Base-by-base conservation (phyloP, 1,140 invertebrate genomes). In the Frieseomelitta varia region DNA sequence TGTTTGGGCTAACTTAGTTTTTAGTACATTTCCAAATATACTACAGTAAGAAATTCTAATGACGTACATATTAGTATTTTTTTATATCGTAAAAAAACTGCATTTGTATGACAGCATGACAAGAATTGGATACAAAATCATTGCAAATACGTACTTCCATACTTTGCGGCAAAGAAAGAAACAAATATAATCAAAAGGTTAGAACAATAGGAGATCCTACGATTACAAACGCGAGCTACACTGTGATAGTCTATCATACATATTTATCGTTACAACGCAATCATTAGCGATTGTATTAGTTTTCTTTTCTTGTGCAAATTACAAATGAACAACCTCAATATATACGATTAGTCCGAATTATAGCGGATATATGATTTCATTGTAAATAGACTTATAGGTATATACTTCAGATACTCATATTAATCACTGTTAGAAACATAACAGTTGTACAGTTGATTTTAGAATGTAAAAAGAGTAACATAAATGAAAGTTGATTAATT, bases 221-320 rank as follows among this genome's bases (percentile, higher is more conserved):
- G 34, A n/a, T 76, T 79, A 84, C 71, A 84, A 79, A 84, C 85
- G 63, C 61, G 81, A 86, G 76, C 81, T 86, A 78, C 85, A 84
- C 85, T 86, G 85, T 86, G 85, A 86, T 86, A 86, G 85, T 86
- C 80, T 79, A 69, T 84, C 85, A 71, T 79, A 84, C 53, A 63
- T 84, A 84, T 67, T 76, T 84, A 86, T 79, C 61, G 80, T 86
- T 79, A 84, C 67, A 84, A 72, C 19, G 67, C 85, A 83, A 76
- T 78, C 51, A 67, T 84, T 86, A 76, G 80, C 68, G 51, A 71
- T 84, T 86, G 78, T 72, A 86, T 69, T 71, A 71, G 67, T 72
- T 79, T 84, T 27, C 55, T 74, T 83, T 71, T 56, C 34, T 72
- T 61, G 63, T 67, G 67, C 80, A 71, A 76, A 73, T 83, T 53